Evolutionary conservation across 2,888 invertebrate genomes (phyloP), one percentile per base, ranked within the genome.

Genomic region (Drosophila mettleri): DNA sequence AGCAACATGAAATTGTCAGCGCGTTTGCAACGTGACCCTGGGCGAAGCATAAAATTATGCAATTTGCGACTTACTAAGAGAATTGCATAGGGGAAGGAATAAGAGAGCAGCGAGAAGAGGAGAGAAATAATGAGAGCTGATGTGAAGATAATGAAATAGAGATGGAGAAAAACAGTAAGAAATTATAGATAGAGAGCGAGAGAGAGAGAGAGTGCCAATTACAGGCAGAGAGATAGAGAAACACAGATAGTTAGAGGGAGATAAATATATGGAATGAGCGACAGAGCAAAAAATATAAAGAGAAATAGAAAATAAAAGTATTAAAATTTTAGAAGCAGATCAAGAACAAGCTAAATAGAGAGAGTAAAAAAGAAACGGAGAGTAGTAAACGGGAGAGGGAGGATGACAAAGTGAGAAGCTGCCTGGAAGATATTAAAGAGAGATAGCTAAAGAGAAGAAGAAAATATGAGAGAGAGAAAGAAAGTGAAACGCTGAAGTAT

Each of bases 21-120:
- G 33, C 2, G 22, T 29, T 66, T 72, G 70, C 48, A 8, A 74
- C 74, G 43, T 45, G 43, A 48, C 8, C 14, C 4, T 14, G 18
- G 14, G 18, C 12, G 20, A 27, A 12, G 33, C 22, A 33, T 24
- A 4, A 34, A 34, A 34, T 22, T 34, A 34, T 24, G 34, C 12
- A 31, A 48, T 14, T 14, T 9, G 2, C 20, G 29, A 20, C 14
- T 48, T 29, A 20, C 8, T 0, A 14, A 3, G 18, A 20, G 31
- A 18, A 29, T 10, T 20, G n/a, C 16, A 1, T 6, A 18, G 18
- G 1, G 7, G 12, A 36, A 6, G 12, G 14, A 12, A 6, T 18
- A 27, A 12, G n/a, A 22, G 27, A 12, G 3, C 6, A 9, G 12
- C 3, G 9, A 9, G 4, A 2, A 3, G 18, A 20, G 8, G 5